A percentile compares a stretch with the other conserved stretches of the same genome.
Conservation (phyloP, 2,888 invertebrate genomes). For the Margaritifera margaritifera region DNA sequence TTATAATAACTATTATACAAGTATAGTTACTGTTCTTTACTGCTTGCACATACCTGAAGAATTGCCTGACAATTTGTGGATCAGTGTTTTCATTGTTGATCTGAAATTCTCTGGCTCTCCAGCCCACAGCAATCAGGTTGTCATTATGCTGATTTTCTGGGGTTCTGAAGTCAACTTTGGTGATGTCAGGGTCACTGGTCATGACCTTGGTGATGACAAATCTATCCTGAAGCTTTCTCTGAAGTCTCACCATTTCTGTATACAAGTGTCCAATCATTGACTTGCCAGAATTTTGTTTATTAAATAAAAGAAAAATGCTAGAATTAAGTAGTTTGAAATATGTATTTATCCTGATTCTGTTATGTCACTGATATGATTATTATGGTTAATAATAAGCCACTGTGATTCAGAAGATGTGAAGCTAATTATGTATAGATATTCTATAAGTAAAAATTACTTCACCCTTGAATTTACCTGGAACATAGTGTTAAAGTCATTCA, state of each 20-base stretch:
- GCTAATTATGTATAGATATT: no score
- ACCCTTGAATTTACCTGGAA: slow-evolving; percentile 27
- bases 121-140: slow-evolving; percentile 6
- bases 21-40: no score
- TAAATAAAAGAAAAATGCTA: no score
- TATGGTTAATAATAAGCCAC: no score
- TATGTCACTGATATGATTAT: no score
- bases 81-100: slow-evolving; percentile 6
- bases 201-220: slow-evolving; percentile 10
- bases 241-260: slow-evolving; percentile 8
- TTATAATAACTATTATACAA: no score
- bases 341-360: no score
- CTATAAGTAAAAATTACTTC: no score
- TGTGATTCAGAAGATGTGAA: no score
- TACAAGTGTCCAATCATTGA: slow-evolving; percentile 10
- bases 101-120: slow-evolving; percentile 8
- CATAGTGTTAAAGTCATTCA: slow-evolving; percentile 26
- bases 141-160: slow-evolving; percentile 18
- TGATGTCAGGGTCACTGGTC: slow-evolving; percentile 3
- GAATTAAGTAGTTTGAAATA: no score
- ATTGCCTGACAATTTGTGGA: slow-evolving; percentile 7
- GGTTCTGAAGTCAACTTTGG: slow-evolving; percentile 8
- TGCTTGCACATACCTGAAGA: no score
- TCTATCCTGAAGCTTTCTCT: slow-evolving; percentile 4
- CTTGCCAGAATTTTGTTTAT: no score